Conservation (phyloP, 2,888 invertebrate genomes). For the Galerucella calmariensis region DNA sequence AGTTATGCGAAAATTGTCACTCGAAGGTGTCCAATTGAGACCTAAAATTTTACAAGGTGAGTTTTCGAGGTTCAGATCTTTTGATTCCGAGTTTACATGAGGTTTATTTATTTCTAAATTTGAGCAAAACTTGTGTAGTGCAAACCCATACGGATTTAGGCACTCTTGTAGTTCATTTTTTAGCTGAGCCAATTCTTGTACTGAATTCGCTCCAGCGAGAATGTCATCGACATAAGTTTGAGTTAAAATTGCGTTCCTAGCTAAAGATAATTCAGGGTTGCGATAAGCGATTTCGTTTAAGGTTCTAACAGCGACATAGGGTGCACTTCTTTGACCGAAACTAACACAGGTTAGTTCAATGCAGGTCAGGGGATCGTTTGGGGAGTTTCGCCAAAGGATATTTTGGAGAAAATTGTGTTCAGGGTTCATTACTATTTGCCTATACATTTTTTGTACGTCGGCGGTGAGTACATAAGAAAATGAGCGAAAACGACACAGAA, state of each 20-base stretch:
- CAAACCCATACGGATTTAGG: conserved; percentile 21
- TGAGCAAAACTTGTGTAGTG: conserved; percentile 32
- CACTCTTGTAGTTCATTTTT: conserved; percentile 11
- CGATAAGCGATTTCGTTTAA: conserved; percentile 9
- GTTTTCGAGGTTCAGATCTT: no score
- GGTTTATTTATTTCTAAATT: conserved; percentile 13
- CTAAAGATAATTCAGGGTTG: conserved; percentile 15
- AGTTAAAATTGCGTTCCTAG: conserved; percentile 21
- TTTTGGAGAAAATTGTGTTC: conserved; percentile 24
- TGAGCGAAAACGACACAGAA: conserved; percentile 24
- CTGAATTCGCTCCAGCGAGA: conserved; percentile 27
- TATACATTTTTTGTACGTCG: conserved; percentile 31
- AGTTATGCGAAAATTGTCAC: no score
- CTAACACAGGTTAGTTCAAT: conserved; percentile 33
- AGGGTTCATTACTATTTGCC: conserved; percentile 21
- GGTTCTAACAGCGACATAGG: conserved; percentile 28
- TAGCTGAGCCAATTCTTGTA: conserved; percentile 13
- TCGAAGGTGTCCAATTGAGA: no score
- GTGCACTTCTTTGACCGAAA: conserved; percentile 35
- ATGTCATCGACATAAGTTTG: conserved; percentile 41
- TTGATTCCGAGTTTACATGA: background rate
- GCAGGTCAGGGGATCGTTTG: conserved; percentile 23
- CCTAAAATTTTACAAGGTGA: no score
- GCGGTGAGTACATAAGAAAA: conserved; percentile 30
- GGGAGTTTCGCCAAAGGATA: conserved; percentile 32